Conservation (phyloP, 2,888 invertebrate species). For the Lycaena phlaeas region DNA sequence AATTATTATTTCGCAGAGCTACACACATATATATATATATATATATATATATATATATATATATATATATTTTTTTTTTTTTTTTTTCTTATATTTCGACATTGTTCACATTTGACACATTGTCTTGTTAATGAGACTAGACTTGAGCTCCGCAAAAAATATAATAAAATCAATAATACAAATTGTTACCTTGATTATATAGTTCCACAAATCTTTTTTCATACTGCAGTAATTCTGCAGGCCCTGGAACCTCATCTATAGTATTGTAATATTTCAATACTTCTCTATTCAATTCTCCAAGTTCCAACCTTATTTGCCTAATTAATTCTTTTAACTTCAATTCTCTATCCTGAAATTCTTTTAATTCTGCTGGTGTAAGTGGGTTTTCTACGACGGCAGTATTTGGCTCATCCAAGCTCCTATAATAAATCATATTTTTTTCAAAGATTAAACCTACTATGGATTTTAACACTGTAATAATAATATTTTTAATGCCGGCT, state of each 20-base stretch:
- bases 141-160: too few species aligned
- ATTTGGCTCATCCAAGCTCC: slow-evolving; percentile 38
- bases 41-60: too few species aligned
- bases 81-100: too few species aligned
- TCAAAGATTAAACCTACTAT: slow-evolving; percentile 1
- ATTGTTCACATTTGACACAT: too few species aligned
- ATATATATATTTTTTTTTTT: too few species aligned
- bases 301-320: slow-evolving; percentile 66
- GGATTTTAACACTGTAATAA: too few species aligned
- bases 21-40: too few species aligned
- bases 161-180: too few species aligned
- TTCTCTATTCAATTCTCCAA: slow-evolving; percentile 85
- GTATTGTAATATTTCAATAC: slow-evolving; percentile 88
- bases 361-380: slow-evolving; percentile 42
- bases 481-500: too few species aligned
- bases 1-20: too few species aligned
- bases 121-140: too few species aligned
- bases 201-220: slow-evolving; percentile 96
- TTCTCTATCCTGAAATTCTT: slow-evolving; percentile 53
- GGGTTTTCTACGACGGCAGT: slow-evolving; percentile 43
- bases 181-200: slow-evolving; percentile 86
- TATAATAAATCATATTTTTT: slow-evolving; percentile 21
- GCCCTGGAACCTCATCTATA: slow-evolving; percentile 93
- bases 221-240: slow-evolving; percentile 95
- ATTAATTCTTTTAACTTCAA: slow-evolving; percentile 50